A percentile compares a stretch with the other conserved stretches of the same genome.
phyloP scores from a whole-genome alignment of 1,140 invertebrate species.

The Eriosoma lanigerum region DNA sequence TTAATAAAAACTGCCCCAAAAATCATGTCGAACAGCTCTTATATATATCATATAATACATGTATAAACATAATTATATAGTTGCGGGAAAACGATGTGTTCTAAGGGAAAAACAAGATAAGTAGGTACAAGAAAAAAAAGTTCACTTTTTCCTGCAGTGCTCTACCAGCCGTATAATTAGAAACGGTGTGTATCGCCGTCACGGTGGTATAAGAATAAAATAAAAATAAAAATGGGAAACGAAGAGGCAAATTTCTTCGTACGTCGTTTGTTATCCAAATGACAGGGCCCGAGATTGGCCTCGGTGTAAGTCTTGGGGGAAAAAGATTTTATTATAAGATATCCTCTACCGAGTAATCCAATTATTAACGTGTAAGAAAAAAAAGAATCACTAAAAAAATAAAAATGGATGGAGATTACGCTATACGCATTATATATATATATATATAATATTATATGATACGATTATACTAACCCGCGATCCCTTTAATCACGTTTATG shows the following conservation, averaged over 20 bases:
- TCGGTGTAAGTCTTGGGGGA: slow-evolving; percentile 44
- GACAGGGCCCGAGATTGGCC: slow-evolving; percentile 51
- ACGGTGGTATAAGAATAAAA: neutral
- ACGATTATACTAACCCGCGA: neutral
- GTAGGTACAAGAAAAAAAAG: slow-evolving; percentile 27
- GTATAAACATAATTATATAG: slow-evolving; percentile 8
- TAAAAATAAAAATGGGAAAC: slow-evolving; percentile 45
- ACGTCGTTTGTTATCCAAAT: slow-evolving; percentile 51
- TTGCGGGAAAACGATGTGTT: slow-evolving; percentile 46
- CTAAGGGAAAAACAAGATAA: slow-evolving; percentile 38
- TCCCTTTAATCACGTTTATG: slow-evolving; percentile 46
- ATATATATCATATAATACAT: slow-evolving; percentile 20
- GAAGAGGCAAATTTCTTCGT: slow-evolving; percentile 49
- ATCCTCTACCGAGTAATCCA: slow-evolving; percentile 45
- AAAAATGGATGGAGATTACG: slow-evolving; percentile 32
- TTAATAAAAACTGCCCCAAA: neutral
- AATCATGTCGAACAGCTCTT: neutral
- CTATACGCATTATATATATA: neutral
- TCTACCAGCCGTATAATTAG: slow-evolving; percentile 51
- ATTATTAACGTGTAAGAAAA: slow-evolving; percentile 50
- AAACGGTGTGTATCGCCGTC: slow-evolving; percentile 40
- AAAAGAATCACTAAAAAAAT: slow-evolving; percentile 34
- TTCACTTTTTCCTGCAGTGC: slow-evolving; percentile 27
- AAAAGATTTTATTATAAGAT: slow-evolving; percentile 52
- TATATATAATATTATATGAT: too few relatives aligned